Evolutionary conservation across 2,113 vertebrate species (phyloP), one percentile per base, ranked within the genome.

Genomic region (Melanotaenia duboulayi): DNA sequence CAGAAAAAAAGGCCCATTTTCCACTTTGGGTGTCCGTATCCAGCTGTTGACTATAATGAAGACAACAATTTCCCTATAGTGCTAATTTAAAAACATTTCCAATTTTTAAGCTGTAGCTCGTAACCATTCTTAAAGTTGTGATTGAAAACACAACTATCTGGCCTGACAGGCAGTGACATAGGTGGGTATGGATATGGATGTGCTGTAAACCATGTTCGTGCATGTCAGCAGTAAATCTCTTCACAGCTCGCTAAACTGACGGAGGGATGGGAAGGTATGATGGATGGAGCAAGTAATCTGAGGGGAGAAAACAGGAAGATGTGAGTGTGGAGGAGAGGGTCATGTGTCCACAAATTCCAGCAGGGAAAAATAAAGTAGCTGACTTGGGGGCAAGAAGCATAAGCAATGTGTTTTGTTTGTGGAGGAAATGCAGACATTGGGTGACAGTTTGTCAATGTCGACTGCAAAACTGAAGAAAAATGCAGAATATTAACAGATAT

Each of bases 141-240:
- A 32, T 59, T 37, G 50, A 64, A 75, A 64, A 23, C 46, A 73
- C 46, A 73, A 28, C 23, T 35, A 48, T 50, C 42, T 39, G 20
- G 25, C 52, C 42, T 28, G 14, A 39, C 65, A 66, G 49, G 60
- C 40, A 10, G 10, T 11, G 32, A 6, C 35, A 40, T 16, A 28
- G 57, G 67, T 22, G 44, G n/a, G 32, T 4, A 9, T 74, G 48
- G 19, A 65, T 75, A 17, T 77, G 50, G 23, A 66, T 71, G 76
- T 73, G 76, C 46, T 66, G 44, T 54, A 67, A 71, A 77, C 59
- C 19, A n/a, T 39, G 60, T 69, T 78, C 4, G 7, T 81, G 68
- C 78, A 55, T 58, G 69, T 74, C 24, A 73, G 81, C 80, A 50
- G 66, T 84, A 84, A 86, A 81, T 91, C 74, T 65, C 58, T 63